A percentile compares a stretch with the other conserved stretches of the same genome.
Evolutionary conservation across 2,797 vertebrate species (phyloP).

Genomic region (Anguilla obscura): DNA sequence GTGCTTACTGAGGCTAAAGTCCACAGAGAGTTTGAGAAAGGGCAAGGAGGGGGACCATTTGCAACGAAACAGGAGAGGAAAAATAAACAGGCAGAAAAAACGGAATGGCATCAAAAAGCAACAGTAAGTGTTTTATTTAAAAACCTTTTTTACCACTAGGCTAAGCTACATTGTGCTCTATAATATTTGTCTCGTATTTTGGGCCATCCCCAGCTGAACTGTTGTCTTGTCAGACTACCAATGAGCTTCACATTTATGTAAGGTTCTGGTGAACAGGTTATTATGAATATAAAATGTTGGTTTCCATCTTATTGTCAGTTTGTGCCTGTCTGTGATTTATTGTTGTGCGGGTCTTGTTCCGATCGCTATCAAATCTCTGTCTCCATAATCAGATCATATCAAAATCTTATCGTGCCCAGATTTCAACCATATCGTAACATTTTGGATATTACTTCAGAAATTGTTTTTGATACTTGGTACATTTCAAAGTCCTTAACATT

Average conservation of each 20-base stretch:
- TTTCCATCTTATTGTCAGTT: neutral
- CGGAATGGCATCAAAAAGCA: slow-evolving; percentile 64
- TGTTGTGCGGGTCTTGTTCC: neutral
- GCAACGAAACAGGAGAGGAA: slow-evolving; percentile 44
- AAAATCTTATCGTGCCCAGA: neutral
- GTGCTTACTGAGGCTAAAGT: slow-evolving; percentile 56
- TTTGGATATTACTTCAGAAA: neutral
- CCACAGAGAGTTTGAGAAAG: slow-evolving; percentile 38
- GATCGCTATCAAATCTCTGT: neutral
- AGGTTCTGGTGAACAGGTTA: neutral
- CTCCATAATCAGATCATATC: neutral
- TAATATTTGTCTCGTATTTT: neutral
- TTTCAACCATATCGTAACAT: neutral
- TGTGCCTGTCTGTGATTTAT: neutral
- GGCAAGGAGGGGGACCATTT: slow-evolving; percentile 37
- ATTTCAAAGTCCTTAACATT: neutral
- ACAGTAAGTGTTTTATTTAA: slow-evolving; percentile 41
- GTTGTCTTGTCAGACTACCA: neutral
- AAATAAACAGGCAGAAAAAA: slow-evolving; percentile 41
- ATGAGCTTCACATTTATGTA: neutral
- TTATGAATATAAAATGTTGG: neutral
- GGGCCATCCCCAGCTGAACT: neutral
- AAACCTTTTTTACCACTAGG: slow-evolving; percentile 20
- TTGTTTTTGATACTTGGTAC: neutral
- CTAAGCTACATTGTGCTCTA: neutral